Conservation (phyloP, 1,140 invertebrate species). For the Drosophila subpulchrella region DNA sequence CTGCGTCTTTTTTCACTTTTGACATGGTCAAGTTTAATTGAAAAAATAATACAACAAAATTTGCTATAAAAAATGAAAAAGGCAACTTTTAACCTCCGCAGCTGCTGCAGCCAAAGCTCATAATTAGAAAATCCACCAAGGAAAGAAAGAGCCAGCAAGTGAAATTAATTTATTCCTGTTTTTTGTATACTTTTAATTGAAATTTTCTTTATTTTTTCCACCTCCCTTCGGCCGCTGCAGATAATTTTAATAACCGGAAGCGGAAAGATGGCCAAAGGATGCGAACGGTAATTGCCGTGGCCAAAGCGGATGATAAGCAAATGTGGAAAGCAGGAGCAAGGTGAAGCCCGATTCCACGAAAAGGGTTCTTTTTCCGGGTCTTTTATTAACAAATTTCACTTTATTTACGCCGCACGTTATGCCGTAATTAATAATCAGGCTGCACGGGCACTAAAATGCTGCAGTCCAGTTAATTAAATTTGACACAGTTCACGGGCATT, state of each 20-base stretch:
- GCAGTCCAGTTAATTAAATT: slow-evolving; percentile 77
- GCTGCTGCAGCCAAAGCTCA: slow-evolving; percentile 76
- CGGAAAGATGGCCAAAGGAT: slow-evolving; percentile 57
- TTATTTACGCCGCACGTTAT: slow-evolving; percentile 79
- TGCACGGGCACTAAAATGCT: slow-evolving; percentile 31
- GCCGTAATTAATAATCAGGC: slow-evolving; percentile 72
- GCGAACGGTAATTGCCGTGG: slow-evolving; percentile 73
- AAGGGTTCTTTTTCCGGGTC: slow-evolving; percentile 62
- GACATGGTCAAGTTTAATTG: slow-evolving; percentile 83
- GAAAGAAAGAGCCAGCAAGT: slow-evolving; percentile 19
- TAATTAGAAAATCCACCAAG: slow-evolving; percentile 67
- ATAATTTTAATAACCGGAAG: slow-evolving; percentile 73
- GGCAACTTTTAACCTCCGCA: slow-evolving; percentile 69
- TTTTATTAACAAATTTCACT: slow-evolving; percentile 81
- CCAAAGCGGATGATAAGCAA: slow-evolving; percentile 61
- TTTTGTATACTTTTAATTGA: slow-evolving; percentile 76
- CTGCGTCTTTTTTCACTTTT: slow-evolving; percentile 54
- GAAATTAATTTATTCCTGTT: slow-evolving; percentile 79
- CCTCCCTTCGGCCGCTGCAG: slow-evolving; percentile 48
- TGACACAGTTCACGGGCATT: slow-evolving; percentile 65
- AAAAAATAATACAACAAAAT: slow-evolving; percentile 73
- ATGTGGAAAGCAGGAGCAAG: slow-evolving; percentile 27
- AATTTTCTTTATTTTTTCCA: slow-evolving; percentile 49
- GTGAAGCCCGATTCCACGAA: slow-evolving; percentile 12
- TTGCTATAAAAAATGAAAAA: slow-evolving; percentile 55